phyloP scores from a whole-genome alignment of 2,888 invertebrate genomes.

The Dendrolimus pini region DNA sequence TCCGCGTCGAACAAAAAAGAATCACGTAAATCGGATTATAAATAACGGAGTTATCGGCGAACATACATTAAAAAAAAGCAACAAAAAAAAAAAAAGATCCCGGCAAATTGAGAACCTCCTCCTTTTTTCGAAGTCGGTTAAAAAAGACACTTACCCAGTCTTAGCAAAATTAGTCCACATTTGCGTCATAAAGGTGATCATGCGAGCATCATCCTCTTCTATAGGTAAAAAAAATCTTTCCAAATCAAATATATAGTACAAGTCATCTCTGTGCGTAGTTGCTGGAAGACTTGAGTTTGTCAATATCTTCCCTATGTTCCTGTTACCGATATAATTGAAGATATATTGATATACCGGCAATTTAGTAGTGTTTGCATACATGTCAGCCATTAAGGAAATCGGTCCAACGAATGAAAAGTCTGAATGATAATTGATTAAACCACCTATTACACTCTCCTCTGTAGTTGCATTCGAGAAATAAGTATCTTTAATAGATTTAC shows the following conservation, averaged over 20 bases:
- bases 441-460: constrained; percentile 54
- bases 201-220: constrained; percentile 60
- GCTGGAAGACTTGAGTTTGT: constrained; percentile 57
- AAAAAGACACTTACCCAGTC: constrained; percentile 45
- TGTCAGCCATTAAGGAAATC: constrained; percentile 48
- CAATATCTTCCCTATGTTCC: constrained; percentile 55
- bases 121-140: too few relatives aligned
- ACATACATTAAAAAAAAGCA: too few relatives aligned
- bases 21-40: too few relatives aligned
- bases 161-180: constrained; percentile 73
- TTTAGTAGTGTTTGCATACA: constrained; percentile 45
- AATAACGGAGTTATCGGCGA: too few relatives aligned
- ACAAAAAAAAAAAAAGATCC: too few relatives aligned
- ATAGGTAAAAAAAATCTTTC: constrained; percentile 54
- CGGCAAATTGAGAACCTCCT: too few relatives aligned
- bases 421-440: constrained; percentile 56
- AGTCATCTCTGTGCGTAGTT: constrained; percentile 52
- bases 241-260: constrained; percentile 60
- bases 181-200: constrained; percentile 62
- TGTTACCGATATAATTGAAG: constrained; percentile 55
- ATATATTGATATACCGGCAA: constrained; percentile 48
- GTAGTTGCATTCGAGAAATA: constrained; percentile 49
- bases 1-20: too few relatives aligned
- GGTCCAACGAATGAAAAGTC: constrained; percentile 62
- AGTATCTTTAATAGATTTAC: constrained; percentile 44